Percentiles rank a stretch among this genome's conserved stretches.
Evolutionary conservation across 2,113 vertebrate genomes (phyloP).

Genomic region (Mobula birostris): DNA sequence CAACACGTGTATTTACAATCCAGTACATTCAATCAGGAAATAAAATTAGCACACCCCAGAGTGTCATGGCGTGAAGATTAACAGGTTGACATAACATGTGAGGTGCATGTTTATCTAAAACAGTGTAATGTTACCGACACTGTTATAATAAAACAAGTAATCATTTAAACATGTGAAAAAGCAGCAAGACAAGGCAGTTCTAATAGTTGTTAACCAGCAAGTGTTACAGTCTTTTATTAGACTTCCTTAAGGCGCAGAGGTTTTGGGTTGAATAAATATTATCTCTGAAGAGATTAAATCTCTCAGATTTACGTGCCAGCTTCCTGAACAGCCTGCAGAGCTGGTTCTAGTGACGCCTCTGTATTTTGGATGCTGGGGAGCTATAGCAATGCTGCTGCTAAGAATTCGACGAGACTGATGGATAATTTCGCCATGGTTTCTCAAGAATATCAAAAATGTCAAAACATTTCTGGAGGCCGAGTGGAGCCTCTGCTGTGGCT

Average conservation of each 20-base stretch:
- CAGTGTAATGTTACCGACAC: too few species aligned
- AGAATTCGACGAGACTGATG: conserved; percentile 3
- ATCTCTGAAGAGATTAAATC: not conserved
- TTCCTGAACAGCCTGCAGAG: not conserved
- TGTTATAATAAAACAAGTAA: too few species aligned
- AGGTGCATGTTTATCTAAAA: too few species aligned
- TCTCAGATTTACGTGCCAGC: not conserved
- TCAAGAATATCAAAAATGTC: conserved; percentile 21
- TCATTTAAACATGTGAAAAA: too few species aligned
- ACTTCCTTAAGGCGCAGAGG: not conserved
- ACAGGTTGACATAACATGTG: too few species aligned
- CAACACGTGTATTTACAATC: too few species aligned
- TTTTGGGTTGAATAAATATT: not conserved
- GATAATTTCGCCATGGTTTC: not conserved
- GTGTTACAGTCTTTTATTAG: not conserved
- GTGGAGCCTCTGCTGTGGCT: not conserved
- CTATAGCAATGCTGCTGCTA: not conserved
- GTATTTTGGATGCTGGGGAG: not conserved
- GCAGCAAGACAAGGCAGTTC: too few species aligned
- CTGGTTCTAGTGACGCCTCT: not conserved
- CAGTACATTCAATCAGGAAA: too few species aligned
- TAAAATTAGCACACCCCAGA: too few species aligned
- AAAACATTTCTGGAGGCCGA: not conserved
- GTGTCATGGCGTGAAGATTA: too few species aligned
- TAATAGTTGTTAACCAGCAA: not conserved